Conservation (phyloP, 30 jellyfish, hydroid and myxozoan genomes). For the Aurelia aurita complex sp. Pacific region DNA sequence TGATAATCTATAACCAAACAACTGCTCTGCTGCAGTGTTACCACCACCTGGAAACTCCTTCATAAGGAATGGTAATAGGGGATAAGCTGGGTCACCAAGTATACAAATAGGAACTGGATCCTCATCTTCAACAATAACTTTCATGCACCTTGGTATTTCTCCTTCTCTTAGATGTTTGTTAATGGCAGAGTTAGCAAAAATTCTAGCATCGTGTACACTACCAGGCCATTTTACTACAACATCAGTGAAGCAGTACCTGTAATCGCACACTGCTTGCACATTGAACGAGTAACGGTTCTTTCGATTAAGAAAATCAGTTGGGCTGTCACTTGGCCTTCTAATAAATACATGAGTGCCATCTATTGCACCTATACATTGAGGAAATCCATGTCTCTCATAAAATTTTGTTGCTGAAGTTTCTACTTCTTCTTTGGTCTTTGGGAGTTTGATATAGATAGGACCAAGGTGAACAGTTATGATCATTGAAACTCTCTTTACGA, state of each 20-base stretch:
- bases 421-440: slow-evolving; percentile 33
- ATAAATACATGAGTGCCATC: slow-evolving; percentile 56
- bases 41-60: slow-evolving; percentile 53
- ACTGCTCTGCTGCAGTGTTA: slow-evolving; percentile 43
- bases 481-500: slow-evolving; percentile 32
- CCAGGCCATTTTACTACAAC: slow-evolving; percentile 67
- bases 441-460: slow-evolving; percentile 48
- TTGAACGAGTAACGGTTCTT: slow-evolving; percentile 43
- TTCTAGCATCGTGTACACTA: slow-evolving; percentile 66
- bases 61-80: slow-evolving; percentile 72
- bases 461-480: slow-evolving; percentile 41
- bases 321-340: slow-evolving; percentile 34
- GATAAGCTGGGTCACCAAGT: slow-evolving; percentile 84
- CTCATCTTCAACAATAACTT: slow-evolving; percentile 36
- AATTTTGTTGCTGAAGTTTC: slow-evolving; percentile 3
- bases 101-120: slow-evolving; percentile 51
- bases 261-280: slow-evolving; percentile 67
- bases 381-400: slow-evolving; percentile 54
- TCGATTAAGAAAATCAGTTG: slow-evolving; percentile 40
- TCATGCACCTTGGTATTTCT: slow-evolving; percentile 44
- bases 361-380: slow-evolving; percentile 76
- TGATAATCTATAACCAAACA: slow-evolving; percentile 62
- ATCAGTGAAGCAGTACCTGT: slow-evolving; percentile 48
- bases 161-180: slow-evolving; percentile 18
- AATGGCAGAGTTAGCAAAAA: slow-evolving; percentile 33